Percentiles rank a stretch among this genome's conserved stretches.
Conservation (phyloP, 64 coral and sea anemone species). For the Cladopsammia gracilis region DNA sequence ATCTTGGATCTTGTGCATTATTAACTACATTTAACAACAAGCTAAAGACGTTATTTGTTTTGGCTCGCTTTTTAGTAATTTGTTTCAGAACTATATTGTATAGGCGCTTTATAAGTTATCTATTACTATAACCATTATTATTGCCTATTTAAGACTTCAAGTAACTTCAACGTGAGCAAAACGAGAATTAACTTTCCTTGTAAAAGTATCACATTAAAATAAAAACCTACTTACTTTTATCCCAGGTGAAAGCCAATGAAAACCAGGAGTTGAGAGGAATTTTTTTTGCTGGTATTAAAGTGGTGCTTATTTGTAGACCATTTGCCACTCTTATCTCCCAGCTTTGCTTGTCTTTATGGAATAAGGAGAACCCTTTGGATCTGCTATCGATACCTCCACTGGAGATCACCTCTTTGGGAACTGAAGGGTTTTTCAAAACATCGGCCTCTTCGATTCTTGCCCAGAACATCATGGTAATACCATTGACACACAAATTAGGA, state of each 20-base stretch:
- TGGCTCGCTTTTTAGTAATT: too few species aligned
- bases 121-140: too few species aligned
- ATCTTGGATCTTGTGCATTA: too few species aligned
- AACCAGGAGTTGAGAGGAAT: constrained; percentile 16
- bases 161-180: too few species aligned
- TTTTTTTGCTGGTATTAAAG: background rate
- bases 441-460: background rate
- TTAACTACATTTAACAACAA: too few species aligned
- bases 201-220: background rate
- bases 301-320: background rate
- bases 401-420: constrained; percentile 8
- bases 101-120: too few species aligned
- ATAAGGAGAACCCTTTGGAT: constrained; percentile 27
- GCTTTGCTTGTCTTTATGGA: background rate
- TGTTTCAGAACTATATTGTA: too few species aligned
- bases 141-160: too few species aligned
- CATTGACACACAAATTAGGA: background rate
- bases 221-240: background rate
- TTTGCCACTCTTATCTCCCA: background rate
- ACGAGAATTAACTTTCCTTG: too few species aligned
- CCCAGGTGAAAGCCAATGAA: constrained; percentile 44
- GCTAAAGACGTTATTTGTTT: too few species aligned
- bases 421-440: background rate
- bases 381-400: constrained; percentile 20
- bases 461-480: constrained; percentile 46